These are phyloP conservation scores for Erinaceus europaeus DNA, from an alignment of 2,113 vertebrate genomes.

Conservation along the genomic window DNA sequence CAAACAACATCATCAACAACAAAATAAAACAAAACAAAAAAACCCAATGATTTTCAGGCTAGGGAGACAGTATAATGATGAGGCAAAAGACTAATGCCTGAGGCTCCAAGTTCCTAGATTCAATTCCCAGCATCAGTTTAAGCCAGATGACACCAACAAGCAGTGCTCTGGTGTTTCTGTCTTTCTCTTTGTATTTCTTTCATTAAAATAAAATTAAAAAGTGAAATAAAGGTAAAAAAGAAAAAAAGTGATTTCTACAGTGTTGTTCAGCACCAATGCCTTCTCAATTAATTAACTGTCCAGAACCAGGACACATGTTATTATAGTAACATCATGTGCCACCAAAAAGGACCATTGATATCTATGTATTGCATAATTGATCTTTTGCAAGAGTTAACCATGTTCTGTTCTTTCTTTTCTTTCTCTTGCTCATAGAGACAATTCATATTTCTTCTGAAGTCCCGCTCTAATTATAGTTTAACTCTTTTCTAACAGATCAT, in stretches of 20 bases:
- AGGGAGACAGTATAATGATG: too few species aligned
- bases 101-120: too few species aligned
- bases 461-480: background rate
- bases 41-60: too few species aligned
- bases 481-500: background rate
- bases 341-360: background rate
- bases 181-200: too few species aligned
- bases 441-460: background rate
- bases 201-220: too few species aligned
- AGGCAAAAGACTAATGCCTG: too few species aligned
- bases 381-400: background rate
- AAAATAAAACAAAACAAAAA: too few species aligned
- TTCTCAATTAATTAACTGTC: slow-evolving; percentile 6
- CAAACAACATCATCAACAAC: too few species aligned
- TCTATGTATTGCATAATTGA: background rate
- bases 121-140: too few species aligned
- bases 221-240: too few species aligned
- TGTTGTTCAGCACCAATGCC: background rate
- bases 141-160: too few species aligned
- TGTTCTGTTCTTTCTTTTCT: background rate
- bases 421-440: background rate
- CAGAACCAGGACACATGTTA: background rate
- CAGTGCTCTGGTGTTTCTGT: too few species aligned
- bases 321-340: slow-evolving; percentile 11
- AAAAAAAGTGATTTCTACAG: background rate